Evolutionary conservation across 2,797 vertebrate species (phyloP).

Genomic region (Parambassis ranga): DNA sequence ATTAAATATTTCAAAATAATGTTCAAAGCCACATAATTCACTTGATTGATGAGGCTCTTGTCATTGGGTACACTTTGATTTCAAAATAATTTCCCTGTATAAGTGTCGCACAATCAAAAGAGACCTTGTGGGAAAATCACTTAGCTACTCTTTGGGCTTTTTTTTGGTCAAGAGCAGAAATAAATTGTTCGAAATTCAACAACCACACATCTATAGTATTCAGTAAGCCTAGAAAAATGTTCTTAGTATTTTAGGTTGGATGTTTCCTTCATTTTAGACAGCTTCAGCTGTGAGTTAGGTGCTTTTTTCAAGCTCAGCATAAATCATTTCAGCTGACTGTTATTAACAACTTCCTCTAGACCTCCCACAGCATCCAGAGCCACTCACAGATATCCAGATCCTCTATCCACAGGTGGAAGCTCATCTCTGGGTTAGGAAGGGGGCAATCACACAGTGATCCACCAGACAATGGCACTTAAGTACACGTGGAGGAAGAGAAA

Average conservation of each 20-base stretch:
- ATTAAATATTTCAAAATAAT: neutral
- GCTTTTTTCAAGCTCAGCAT: neutral
- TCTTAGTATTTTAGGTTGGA: no score
- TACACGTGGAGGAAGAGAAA: slow-evolving; percentile 31
- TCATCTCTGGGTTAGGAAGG: slow-evolving; percentile 90
- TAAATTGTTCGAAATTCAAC: no score
- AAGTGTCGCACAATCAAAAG: neutral
- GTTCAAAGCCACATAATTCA: no score
- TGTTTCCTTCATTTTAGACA: no score
- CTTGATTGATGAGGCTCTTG: no score
- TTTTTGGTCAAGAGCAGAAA: no score
- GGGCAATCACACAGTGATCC: slow-evolving; percentile 73
- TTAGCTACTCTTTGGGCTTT: no score
- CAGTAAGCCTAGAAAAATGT: no score
- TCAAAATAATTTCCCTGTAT: neutral
- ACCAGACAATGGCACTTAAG: slow-evolving; percentile 68
- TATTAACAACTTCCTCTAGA: slow-evolving; percentile 25
- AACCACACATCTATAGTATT: no score
- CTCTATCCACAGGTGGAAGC: slow-evolving; percentile 91
- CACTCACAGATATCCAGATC: slow-evolving; percentile 92
- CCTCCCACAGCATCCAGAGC: neutral
- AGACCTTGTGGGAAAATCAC: neutral
- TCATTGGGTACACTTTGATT: neutral
- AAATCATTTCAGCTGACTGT: neutral
- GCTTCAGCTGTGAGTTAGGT: no score